Base-by-base conservation (phyloP, 1,140 invertebrate genomes). In the Drosophila nebulosa region DNA sequence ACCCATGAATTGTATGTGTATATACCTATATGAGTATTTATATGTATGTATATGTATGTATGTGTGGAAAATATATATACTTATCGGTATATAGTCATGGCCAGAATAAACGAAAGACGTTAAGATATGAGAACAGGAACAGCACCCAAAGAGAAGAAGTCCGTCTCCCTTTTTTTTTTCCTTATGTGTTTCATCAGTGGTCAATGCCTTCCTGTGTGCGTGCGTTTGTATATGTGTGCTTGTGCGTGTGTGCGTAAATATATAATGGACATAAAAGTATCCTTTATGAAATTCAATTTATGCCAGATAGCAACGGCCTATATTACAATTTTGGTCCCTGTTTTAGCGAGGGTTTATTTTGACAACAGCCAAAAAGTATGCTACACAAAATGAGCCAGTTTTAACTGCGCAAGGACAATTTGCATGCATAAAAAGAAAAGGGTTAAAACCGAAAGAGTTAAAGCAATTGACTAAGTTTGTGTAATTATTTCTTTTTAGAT, bases 211-310 rank as follows among this genome's bases (percentile, higher is more conserved):
- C 30, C 10, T 24, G 16, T 59, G 7, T 4, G 6, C 27, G 21
- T 58, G 21, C 22, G 39, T 32, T 14, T 32, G 6, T 26, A 5
- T 27, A 4, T 14, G 52, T 27, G 22, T 26, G 21, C 27, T 0
- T 16, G n/a, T 35, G 21, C 26, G 21, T 35, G 27, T 62, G 5
- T 66, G 50, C 68, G 65, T 78, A 64, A 63, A 74, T 71, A 75
- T 62, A 64, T 71, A 78, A 74, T 68, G 68, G 56, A 67, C 64
- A 64, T 65, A 71, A 67, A 71, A 71, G 59, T 68, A 75, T 71
- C 68, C 72, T 75, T 78, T 78, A 78, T 78, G 72, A 75, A 75
- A 78, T 71, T 75, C 64, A 78, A 78, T 78, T 67, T 78, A 70
- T 74, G 67, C 72, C 59, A 69, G 39, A 71, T 75, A 67, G 64